Conservation (phyloP, 2,888 invertebrate species). For the Dusona sp. region DNA sequence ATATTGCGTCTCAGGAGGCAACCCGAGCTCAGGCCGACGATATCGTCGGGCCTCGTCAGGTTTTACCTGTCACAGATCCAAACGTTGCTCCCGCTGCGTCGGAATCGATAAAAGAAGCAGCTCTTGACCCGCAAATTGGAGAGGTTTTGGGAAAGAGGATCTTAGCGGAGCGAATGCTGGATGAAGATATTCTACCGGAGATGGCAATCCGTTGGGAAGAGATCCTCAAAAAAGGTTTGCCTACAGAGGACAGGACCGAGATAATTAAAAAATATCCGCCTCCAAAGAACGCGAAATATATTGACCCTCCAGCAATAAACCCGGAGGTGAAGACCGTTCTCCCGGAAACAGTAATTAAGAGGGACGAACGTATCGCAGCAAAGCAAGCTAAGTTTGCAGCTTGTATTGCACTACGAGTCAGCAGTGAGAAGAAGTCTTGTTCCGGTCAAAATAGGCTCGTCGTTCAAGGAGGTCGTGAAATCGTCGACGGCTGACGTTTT, state of each 20-base stretch:
- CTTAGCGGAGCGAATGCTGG: slow-evolving; percentile 35
- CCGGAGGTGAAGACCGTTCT: slow-evolving; percentile 43
- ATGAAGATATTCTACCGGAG: slow-evolving; percentile 33
- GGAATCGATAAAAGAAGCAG: not conserved
- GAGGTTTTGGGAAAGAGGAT: slow-evolving; percentile 28
- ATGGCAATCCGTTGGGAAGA: slow-evolving; percentile 47
- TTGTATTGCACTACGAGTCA: slow-evolving; percentile 41
- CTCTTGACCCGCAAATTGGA: slow-evolving; percentile 27
- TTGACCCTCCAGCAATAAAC: slow-evolving; percentile 45
- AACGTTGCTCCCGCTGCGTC: not conserved
- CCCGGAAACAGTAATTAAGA: slow-evolving; percentile 39
- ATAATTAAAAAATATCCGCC: slow-evolving; percentile 45
- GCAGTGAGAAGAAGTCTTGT: slow-evolving; percentile 31
- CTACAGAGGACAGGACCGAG: slow-evolving; percentile 24
- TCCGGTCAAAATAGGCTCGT: slow-evolving; percentile 35
- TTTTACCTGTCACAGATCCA: slow-evolving; percentile 1
- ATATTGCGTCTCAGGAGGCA: not conserved
- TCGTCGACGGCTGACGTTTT: slow-evolving; percentile 47
- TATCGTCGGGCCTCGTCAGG: slow-evolving; percentile 1
- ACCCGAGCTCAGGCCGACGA: slow-evolving; percentile 21
- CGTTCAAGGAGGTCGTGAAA: slow-evolving; percentile 53
- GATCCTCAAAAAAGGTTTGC: slow-evolving; percentile 44
- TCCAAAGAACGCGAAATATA: slow-evolving; percentile 43
- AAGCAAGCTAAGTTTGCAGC: slow-evolving; percentile 54
- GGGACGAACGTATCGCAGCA: slow-evolving; percentile 51